phyloP scores from a whole-genome alignment of 2,888 invertebrate genomes.

The Zygothrica quintamaculata region DNA sequence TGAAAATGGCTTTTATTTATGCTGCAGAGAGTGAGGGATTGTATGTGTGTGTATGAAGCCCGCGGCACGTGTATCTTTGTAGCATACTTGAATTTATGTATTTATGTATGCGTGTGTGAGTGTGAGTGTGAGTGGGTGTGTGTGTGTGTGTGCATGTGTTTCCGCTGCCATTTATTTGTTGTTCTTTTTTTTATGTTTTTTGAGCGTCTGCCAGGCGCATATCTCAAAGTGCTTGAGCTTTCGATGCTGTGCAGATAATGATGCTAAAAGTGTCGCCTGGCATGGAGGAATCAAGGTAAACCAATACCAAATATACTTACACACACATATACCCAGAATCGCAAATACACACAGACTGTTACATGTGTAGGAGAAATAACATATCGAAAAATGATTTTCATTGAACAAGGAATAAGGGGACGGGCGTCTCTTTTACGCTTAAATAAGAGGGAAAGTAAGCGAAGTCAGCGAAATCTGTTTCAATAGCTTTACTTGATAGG shows the following conservation, averaged over 20 bases:
- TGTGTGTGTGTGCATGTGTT: conserved; percentile 26
- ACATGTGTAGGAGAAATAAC: conserved; percentile 55
- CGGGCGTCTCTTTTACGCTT: neutral
- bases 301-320: conserved; percentile 47
- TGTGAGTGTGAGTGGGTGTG: conserved; percentile 14
- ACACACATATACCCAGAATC: conserved; percentile 19
- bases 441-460: conserved; percentile 45
- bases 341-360: conserved; percentile 3
- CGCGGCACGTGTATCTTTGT: conserved; percentile 31
- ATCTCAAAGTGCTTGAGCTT: conserved; percentile 75
- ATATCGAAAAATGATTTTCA: conserved; percentile 77
- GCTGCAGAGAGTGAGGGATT: conserved; percentile 16
- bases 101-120: conserved; percentile 12
- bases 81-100: conserved; percentile 7
- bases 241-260: conserved; percentile 77
- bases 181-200: conserved; percentile 61
- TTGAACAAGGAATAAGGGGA: conserved; percentile 41
- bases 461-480: conserved; percentile 80
- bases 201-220: conserved; percentile 71
- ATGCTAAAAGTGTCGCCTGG: conserved; percentile 71
- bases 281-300: conserved; percentile 60
- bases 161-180: conserved; percentile 67
- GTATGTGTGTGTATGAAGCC: conserved; percentile 11
- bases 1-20: conserved; percentile 22
- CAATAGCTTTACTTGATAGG: conserved; percentile 56